Percentiles rank a stretch among this genome's conserved stretches.
Evolutionary conservation across 2,888 invertebrate genomes (phyloP).

Genomic region (Orthonevra nobilis): DNA sequence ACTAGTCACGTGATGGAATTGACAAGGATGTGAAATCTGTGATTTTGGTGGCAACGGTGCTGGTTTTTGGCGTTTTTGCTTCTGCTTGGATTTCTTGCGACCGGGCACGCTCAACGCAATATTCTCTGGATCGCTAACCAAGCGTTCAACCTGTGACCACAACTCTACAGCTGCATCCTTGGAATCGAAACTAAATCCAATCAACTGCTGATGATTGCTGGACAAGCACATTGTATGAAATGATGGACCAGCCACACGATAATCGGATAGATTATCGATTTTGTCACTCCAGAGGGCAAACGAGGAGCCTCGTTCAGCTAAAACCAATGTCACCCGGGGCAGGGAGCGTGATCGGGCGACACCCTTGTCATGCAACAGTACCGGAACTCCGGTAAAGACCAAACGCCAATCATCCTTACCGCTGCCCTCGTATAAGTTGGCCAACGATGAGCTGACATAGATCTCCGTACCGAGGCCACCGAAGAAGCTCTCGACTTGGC

Average conservation of each 20-base stretch:
- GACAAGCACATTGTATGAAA: slow-evolving; percentile 92
- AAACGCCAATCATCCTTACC: slow-evolving; percentile 86
- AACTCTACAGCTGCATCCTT: slow-evolving; percentile 87
- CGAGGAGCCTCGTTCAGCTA: slow-evolving; percentile 90
- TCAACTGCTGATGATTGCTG: slow-evolving; percentile 87
- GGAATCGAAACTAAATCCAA: slow-evolving; percentile 90
- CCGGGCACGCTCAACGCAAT: slow-evolving; percentile 88
- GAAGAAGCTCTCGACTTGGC: slow-evolving; percentile 87
- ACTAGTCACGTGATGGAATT: slow-evolving; percentile 91
- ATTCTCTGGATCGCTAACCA: slow-evolving; percentile 89
- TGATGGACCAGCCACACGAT: slow-evolving; percentile 85
- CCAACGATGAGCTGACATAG: slow-evolving; percentile 88
- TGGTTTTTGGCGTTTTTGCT: slow-evolving; percentile 82
- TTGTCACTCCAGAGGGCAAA: slow-evolving; percentile 91
- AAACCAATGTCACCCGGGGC: slow-evolving; percentile 85
- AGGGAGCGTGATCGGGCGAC: slow-evolving; percentile 86
- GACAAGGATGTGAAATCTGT: slow-evolving; percentile 91
- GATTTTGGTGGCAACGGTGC: slow-evolving; percentile 86
- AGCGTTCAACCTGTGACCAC: slow-evolving; percentile 85
- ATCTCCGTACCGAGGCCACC: slow-evolving; percentile 89
- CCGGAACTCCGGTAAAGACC: slow-evolving; percentile 89
- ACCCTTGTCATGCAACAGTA: slow-evolving; percentile 88
- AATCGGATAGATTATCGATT: slow-evolving; percentile 89
- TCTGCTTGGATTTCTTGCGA: slow-evolving; percentile 82
- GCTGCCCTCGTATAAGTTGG: slow-evolving; percentile 85